Evolutionary conservation across 1,140 invertebrate genomes (phyloP), one percentile per base, ranked within the genome.

Genomic region (Leptopilina boulardi): DNA sequence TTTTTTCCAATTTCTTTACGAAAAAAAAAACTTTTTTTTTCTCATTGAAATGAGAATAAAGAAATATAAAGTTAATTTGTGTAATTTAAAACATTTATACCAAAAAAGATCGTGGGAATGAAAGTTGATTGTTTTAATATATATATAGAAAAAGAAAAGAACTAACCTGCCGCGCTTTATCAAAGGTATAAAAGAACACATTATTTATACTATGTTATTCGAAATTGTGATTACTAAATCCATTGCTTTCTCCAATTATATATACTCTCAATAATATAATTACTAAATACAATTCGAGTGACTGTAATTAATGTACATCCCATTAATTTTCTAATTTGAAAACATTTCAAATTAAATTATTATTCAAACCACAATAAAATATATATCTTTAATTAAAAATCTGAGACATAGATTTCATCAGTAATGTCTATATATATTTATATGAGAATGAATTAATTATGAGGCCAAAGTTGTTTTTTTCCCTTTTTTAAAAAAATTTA

Each of bases 71-170:
- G n/a, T n/a, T 51, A 51, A 51, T 51, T 51, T 51, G 47, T 51
- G 47, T 51, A 51, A 51, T 51, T 51, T 51, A 51, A 51, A 51
- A 51, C 47, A 51, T 51, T 51, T 51, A 51, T 8, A 18, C 15
- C 15, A 18, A 51, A 51, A 51, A 51, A 18, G 2, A 15, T 51
- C 47, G 47, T 51, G 47, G 47, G 47, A 51, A 51, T 51, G 47
- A 51, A 51, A 51, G 47, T 51, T 51, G 44, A 51, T 51, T 51
- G 47, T 51, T 51, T 51, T 51, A 51, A 18, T 34, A 34, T 34
- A 34, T 34, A 3, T 38, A 38, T 8, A 38, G 30, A 34, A 34
- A 6, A 34, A 34, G 30, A 34, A 38, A 51, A 51, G 18, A 51
- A 51, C 3, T 51, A 18, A 51, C 15, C 47, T 51, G 0, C 47